Evolutionary conservation across 2,888 invertebrate species (phyloP), one percentile per base, ranked within the genome.

Genomic region (Plebejus argus): DNA sequence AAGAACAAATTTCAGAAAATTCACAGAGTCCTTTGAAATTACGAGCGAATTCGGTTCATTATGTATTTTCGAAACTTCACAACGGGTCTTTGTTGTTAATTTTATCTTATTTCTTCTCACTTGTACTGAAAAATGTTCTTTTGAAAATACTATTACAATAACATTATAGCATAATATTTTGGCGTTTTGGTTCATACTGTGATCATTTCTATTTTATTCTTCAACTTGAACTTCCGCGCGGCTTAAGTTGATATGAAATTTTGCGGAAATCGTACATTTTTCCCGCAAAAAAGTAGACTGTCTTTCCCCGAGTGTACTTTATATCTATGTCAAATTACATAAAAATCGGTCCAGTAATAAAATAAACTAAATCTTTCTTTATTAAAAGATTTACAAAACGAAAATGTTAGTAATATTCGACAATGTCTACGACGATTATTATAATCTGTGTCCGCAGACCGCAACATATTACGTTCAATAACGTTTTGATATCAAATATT

Each of bases 51-150:
- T 66, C 66, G 33, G 66, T 66, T 66, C 66, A 66, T 66, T 66
- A 66, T 66, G 66, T 66, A 66, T 66, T 66, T 66, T 28, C 66
- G 66, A 66, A 66, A 66, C 66, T 66, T 66, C 66, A 66, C 66
- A 66, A 66, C 66, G 66, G 66, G 28, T 28, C 18, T 66, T 66
- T 66, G 66, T 66, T 66, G 66, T 66, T 66, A 1, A 20, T 61
- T 66, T 28, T 66, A 28, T 66, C 18, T 66, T 66, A 15, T 66
- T 28, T 66, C 15, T 18, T 61, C 23, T 61, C 23, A 23, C 61
- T 61, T 23, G 58, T 12, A 3, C 12, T 61, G 61, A 61, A 61
- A 23, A 61, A 18, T 28, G 18, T 66, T 28, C 66, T 66, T 66
- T 66, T 66, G 66, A 66, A 61, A 33, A 33, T 66, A 4, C 28